Base-by-base conservation (phyloP, 1,140 invertebrate species). In the Paracyclopina nana region DNA sequence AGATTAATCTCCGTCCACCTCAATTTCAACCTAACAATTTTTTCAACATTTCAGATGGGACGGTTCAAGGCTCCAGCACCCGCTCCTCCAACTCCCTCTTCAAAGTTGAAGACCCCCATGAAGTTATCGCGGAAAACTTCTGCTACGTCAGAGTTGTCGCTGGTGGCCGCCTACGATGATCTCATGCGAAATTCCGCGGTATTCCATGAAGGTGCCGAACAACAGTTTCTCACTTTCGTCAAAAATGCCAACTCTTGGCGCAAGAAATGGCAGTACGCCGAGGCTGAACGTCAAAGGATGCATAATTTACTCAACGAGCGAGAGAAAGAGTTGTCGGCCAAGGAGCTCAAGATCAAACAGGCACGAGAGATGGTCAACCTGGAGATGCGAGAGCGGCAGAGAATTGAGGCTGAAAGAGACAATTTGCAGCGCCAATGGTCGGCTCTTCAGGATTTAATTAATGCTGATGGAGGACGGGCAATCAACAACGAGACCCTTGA, bases 281-380 rank as follows among this genome's bases (percentile, higher is more conserved):
- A 48, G 22, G 4, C 18, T 14, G 45, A 48, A 4, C 25, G 25
- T 2, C 25, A 14, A 27, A 24, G 28, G 12, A 3, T 48, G n/a
- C 25, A 14, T 3, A 3, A 16, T 11, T 4, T 14, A 4, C 16
- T 48, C 2, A 48, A 27, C 11, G 25, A 27, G 45, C n/a, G 20
- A 11, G 14, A 25, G 3, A 48, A 48, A 14, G 45, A 48, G 45
- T 12, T 31, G 12, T n/a, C 26, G 20, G 20, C 27, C 45, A 48
- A 48, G 45, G 45, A 48, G 25, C 22, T 28, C 25, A 48, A 48
- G 45, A 29, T 48, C 45, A 24, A 30, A 27, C 45, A 48, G n/a
- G 45, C 45, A 12, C 45, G 45, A 9, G 22, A 30, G 12, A 16
- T 48, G n/a, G 29, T 48, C 2, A 28, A 48, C 24, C 24, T 28